Evolutionary conservation across 2,888 invertebrate species (phyloP), one percentile per base, ranked within the genome.

Genomic region (Drosophila prostipennis): DNA sequence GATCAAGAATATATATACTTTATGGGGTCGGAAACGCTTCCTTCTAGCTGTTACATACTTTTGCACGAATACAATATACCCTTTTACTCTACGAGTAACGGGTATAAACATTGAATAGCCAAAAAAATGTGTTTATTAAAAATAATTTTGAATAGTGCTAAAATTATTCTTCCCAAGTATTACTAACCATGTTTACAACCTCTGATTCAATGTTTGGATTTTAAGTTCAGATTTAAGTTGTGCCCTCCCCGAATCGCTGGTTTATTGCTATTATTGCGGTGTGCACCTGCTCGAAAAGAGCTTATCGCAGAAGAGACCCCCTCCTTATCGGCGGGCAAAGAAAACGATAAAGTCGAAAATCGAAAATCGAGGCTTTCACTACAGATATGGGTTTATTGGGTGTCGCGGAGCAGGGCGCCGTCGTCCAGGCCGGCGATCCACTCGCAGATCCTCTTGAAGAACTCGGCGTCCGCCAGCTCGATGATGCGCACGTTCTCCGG

Each of bases 371-470:
- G 57, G 16, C 39, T 39, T 19, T 34, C 7, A 26, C 58, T 61
- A 58, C 10, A 58, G 32, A 34, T 48, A 58, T 40, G 46, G 61
- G 29, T 58, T 61, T 54, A 26, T 42, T 34, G 34, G 6, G 14
- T 53, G 32, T 32, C 53, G n/a, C 48, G 10, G 6, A 40, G 19
- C 13, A 48, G 11, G 3, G 16, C 1, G 7, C 36, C 54, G 8
- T 29, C 68, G 23, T 68, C 49, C 43, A 91, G 45, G 0, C 92
- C 91, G 8, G 92, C 92, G 14, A 92, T 90, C 88, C 92, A 92
- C 40, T 93, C 81, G 54, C 93, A 84, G 65, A 93, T 89, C 53
- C 91, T 81, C 80, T 93, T 93, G 72, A 93, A 93, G 46, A 92
- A 89, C 54, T 93, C 92, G 2, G 89, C 87, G 78, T 94, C 91